Base-by-base conservation (phyloP, 2,113 vertebrate genomes). In the Ceratotherium simum region DNA sequence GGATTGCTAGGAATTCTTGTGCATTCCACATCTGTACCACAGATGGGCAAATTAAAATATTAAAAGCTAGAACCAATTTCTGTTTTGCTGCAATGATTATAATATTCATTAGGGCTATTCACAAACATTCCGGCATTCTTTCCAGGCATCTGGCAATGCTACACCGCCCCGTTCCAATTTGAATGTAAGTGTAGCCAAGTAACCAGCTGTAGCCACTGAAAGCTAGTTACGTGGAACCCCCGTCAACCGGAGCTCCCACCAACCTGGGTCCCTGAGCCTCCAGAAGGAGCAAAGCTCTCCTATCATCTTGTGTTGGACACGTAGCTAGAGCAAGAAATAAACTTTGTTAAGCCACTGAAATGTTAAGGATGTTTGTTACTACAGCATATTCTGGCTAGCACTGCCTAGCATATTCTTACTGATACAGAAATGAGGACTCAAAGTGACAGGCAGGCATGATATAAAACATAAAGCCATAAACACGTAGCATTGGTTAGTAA, bases 21-120 rank as follows among this genome's bases (percentile, higher is more conserved):
- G 17, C 83, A 70, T 88, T 58, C 78, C 78, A 96, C 72, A 79
- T 94, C 76, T 96, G 82, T 1, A 69, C 14, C 9, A 91, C 81
- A 97, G 83, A 96, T 91, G 81, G 48, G 33, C 23, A 91, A 88
- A 70, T 95, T 84, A 72, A 96, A 95, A 88, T 81, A 95, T 80
- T 92, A 88, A 92, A 97, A 54, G 27, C 62, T 80, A 97, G 21
- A 96, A 72, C 17, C 70, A 95, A 92, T 81, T 69, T 42, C 20
- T 93, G 36, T 93, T 95, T 89, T 69, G 20, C 42, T 95, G n/a
- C 56, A 83, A 54, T 79, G 39, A 89, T 94, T 86, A 36, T 96
- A 65, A 58, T 75, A 91, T 48, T 93, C 78, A 73, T 82, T 87
- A 96, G 14, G 13, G 31, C 46, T 90, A 17, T 72, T 91, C 80